Evolutionary conservation across 2,113 vertebrate genomes (phyloP), one percentile per base, ranked within the genome.

Genomic region (Ceuthmochares aereus): DNA sequence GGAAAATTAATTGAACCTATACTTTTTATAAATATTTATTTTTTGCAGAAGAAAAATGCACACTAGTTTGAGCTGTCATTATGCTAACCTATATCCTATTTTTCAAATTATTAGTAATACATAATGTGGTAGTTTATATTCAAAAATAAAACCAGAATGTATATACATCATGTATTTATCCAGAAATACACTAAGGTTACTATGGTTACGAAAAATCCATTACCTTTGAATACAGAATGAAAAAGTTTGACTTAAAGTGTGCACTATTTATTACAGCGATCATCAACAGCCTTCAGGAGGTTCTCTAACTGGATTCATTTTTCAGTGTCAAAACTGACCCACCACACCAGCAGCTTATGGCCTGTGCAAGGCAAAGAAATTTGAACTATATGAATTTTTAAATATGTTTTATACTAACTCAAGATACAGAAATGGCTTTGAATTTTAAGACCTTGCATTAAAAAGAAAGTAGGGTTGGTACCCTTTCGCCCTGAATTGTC

Each of bases 101-200:
- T 98, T 98, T 98, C 98, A 98, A 98, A 98, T 98, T 98, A 98
- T 98, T 98, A 98, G 98, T 97, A 98, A 98, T 98, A 98, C 96
- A 98, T 98, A 98, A 98, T 98, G 97, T 93, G 98, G 98, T 98
- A 98, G 98, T 98, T 98, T 98, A 98, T 98, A 98, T 98, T 98
- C 98, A 98, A 98, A 98, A 98, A 98, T 98, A 98, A 98, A 98
- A 98, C 98, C 95, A 97, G 97, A 98, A 98, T 97, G 98, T 98
- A 98, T 98, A 98, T 98, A 98, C 97, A 97, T 98, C 96, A 97
- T 98, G 98, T 98, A 98, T 98, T 98, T 98, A 98, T 98, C 98
- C 98, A 98, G 98, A 98, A 98, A 98, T 98, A 98, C 97, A 97
- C 97, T 97, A 97, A 97, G 97, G 98, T 98, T 98, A 98, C 98